Evolutionary conservation across 2,113 vertebrate genomes (phyloP), one percentile per base, ranked within the genome.

Genomic region (Datnioides undecimradiatus): DNA sequence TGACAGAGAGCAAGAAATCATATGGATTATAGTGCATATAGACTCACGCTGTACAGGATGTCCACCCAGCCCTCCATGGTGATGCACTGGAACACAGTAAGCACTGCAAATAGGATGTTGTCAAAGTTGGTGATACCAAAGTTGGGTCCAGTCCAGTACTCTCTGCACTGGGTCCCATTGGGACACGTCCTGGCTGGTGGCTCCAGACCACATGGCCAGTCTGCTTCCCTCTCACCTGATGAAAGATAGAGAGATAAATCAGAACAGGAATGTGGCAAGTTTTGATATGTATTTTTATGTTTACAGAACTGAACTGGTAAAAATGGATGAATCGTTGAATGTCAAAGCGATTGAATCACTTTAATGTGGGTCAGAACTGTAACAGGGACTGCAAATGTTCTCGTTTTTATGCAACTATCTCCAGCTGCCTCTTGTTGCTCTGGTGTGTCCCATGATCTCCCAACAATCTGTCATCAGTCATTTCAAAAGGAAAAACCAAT

Each of bases 61-160:
- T 99, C 98, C 0, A 96, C 97, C 98, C 98, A 99, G 66, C 98
- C 98, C 81, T 99, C 98, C 98, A 99, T 99, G 80, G 98, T 99
- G 93, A 99, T 99, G 91, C 98, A 99, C 94, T 99, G 98, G 94
- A 99, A 99, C 69, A 99, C 98, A 0, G 98, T 99, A 38, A 99
- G 94, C 80, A 95, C 94, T 0, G 95, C 95, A 46, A 95, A 95
- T 59, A 95, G 92, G 91, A 95, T 95, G 91, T 99, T 99, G 95
- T 99, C 98, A 0, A 99, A 99, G 93, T 99, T 99, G 87, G 98
- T 99, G 92, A 99, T 99, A 19, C 98, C 98, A 0, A 96, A 99
- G 92, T 98, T 99, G 85, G 98, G 98, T 11, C 98, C 98, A 1
- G 93, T 96, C 98, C 98, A 99, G 86, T 98, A 98, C 23, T 93